Conservation (phyloP, 2,113 vertebrate species). For the Corythaeola cristata region DNA sequence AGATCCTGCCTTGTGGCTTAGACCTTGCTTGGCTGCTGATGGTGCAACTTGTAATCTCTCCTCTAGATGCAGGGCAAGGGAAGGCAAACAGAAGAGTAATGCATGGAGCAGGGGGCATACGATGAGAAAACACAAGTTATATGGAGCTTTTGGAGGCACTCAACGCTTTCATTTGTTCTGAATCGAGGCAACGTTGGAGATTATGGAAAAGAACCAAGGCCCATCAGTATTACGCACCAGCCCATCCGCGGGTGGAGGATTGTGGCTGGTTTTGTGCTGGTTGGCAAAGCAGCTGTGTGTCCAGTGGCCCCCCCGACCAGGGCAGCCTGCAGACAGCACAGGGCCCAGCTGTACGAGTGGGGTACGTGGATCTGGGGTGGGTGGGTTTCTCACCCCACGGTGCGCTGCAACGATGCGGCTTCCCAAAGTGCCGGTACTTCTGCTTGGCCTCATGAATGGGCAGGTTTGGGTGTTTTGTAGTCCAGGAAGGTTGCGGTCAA, state of each 20-base stretch:
- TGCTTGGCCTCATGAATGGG: not conserved
- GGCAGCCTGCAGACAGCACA: not conserved
- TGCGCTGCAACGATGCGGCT: not conserved
- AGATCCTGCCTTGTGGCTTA: conserved; percentile 52
- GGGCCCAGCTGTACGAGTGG: not conserved
- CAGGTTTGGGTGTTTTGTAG: not conserved
- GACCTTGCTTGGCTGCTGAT: conserved; percentile 36
- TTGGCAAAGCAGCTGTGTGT: not conserved
- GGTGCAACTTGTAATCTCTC: conserved; percentile 38
- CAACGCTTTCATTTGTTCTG: not conserved
- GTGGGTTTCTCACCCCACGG: not conserved
- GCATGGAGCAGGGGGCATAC: not conserved
- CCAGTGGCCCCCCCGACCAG: rapidly evolving
- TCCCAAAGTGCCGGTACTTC: not conserved
- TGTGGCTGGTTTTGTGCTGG: not conserved
- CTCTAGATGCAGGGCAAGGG: not conserved
- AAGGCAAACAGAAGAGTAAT: conserved; percentile 1
- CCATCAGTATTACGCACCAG: rapidly evolving
- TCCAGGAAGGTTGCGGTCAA: not conserved
- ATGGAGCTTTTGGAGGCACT: not conserved
- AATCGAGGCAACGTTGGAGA: not conserved
- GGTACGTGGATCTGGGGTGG: not conserved
- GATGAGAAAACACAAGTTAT: not conserved
- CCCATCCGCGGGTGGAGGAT: rapidly evolving
- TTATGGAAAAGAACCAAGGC: not conserved